A percentile compares a stretch with the other conserved stretches of the same genome.
Evolutionary conservation across 2,888 invertebrate species (phyloP).

Genomic region (Campoletis raptor): DNA sequence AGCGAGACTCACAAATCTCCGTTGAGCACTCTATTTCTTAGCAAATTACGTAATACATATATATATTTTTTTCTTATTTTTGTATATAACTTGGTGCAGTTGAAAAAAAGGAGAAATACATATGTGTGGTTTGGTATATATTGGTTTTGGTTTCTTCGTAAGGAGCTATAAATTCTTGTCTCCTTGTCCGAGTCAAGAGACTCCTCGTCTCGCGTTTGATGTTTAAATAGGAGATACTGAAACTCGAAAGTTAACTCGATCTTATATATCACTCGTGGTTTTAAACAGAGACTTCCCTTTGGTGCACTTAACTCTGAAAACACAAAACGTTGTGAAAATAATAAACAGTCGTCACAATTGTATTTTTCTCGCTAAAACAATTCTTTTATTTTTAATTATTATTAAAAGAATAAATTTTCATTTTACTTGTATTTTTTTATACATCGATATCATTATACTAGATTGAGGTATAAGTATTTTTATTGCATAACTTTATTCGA

Average conservation of each 20-base stretch:
- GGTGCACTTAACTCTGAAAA: constrained; percentile 35
- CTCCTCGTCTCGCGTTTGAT: constrained; percentile 50
- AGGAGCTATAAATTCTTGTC: constrained; percentile 61
- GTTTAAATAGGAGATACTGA: constrained; percentile 65
- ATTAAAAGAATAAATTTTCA: neutral
- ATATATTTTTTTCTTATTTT: neutral
- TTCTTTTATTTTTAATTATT: neutral
- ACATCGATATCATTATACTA: neutral
- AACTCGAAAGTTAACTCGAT: constrained; percentile 31
- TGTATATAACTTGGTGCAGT: neutral
- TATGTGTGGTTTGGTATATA: constrained; percentile 27
- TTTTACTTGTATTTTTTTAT: neutral
- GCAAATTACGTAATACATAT: constrained; percentile 33
- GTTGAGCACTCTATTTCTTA: constrained; percentile 10
- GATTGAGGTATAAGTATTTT: neutral
- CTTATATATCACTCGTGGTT: constrained; percentile 21
- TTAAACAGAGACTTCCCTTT: constrained; percentile 10
- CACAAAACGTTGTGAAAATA: constrained; percentile 1
- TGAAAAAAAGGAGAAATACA: constrained; percentile 42
- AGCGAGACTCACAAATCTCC: constrained; percentile 10
- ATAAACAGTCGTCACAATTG: no score
- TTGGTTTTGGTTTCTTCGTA: constrained; percentile 53
- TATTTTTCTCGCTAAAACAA: neutral
- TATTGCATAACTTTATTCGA: neutral
- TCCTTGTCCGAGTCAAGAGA: constrained; percentile 42